Percentiles rank a stretch among this genome's conserved stretches.
phyloP scores from a whole-genome alignment of 2,797 vertebrate species.

The Takifugu ocellatus region DNA sequence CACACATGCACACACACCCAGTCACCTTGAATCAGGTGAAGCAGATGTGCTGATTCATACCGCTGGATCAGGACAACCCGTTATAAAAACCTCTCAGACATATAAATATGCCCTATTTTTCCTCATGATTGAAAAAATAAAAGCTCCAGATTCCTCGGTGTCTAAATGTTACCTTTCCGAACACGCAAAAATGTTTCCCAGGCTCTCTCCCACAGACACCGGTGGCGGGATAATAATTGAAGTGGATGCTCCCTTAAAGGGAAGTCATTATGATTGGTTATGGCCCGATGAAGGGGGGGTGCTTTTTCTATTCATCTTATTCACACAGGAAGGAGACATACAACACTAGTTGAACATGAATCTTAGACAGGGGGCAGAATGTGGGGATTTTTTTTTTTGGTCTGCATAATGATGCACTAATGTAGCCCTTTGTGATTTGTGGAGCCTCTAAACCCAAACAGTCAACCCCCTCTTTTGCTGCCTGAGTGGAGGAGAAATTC shows the following conservation, averaged over 20 bases:
- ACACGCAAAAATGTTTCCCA: conserved; percentile 37
- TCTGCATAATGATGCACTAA: conserved; percentile 29
- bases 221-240: conserved; percentile 53
- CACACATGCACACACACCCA: conserved; percentile 4
- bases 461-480: conserved; percentile 30
- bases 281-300: conserved; percentile 52
- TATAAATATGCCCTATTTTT: conserved; percentile 56
- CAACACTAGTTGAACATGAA: conserved; percentile 11
- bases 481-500: conserved; percentile 31
- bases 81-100: conserved; percentile 52
- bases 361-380: conserved; percentile 2
- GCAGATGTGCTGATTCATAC: conserved; percentile 49
- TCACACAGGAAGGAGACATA: conserved; percentile 24
- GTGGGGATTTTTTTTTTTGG: conserved; percentile 8
- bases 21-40: conserved; percentile 32
- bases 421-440: conserved; percentile 46
- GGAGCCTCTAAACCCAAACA: conserved; percentile 54
- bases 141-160: conserved; percentile 31
- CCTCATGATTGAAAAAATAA: conserved; percentile 36
- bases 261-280: conserved; percentile 68
- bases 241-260: conserved; percentile 56
- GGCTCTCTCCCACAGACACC: conserved; percentile 34
- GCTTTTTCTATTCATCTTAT: conserved; percentile 36
- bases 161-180: conserved; percentile 34
- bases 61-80: conserved; percentile 44